Evolutionary conservation across 2,113 vertebrate genomes (phyloP).

Genomic region (Eubucco bourcierii): DNA sequence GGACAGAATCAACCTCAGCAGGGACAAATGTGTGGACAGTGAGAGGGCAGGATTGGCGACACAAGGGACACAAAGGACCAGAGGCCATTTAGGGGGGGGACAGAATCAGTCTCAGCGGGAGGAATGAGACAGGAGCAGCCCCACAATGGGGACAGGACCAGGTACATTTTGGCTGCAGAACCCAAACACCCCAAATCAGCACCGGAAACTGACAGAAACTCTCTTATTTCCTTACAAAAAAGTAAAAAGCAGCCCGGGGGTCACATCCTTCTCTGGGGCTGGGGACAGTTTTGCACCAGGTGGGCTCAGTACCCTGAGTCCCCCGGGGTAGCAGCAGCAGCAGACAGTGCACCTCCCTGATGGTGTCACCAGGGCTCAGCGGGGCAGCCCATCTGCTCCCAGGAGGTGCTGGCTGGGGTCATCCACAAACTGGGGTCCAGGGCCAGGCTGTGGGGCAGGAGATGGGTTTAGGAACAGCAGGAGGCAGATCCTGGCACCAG

Average conservation of each 20-base stretch:
- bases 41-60: not conserved
- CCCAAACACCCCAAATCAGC: rapidly evolving
- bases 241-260: not conserved
- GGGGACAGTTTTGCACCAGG: not conserved
- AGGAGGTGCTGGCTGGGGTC: conserved; percentile 75
- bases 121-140: not conserved
- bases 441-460: conserved; percentile 74
- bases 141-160: not conserved
- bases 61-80: not conserved
- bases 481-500: rapidly evolving
- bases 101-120: no score
- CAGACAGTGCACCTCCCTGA: not conserved
- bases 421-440: conserved; percentile 76
- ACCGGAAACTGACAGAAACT: not conserved
- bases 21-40: not conserved
- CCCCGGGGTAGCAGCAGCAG: rapidly evolving
- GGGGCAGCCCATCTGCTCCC: conserved; percentile 74
- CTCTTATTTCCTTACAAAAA: conserved; percentile 36
- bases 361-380: not conserved
- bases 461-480: rapidly evolving
- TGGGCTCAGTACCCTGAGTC: not conserved
- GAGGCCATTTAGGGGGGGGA: rapidly evolving
- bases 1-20: no score
- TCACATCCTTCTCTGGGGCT: not conserved
- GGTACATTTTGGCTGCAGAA: not conserved